Conservation (phyloP, 2,797 vertebrate genomes). For the Pangasius djambal region DNA sequence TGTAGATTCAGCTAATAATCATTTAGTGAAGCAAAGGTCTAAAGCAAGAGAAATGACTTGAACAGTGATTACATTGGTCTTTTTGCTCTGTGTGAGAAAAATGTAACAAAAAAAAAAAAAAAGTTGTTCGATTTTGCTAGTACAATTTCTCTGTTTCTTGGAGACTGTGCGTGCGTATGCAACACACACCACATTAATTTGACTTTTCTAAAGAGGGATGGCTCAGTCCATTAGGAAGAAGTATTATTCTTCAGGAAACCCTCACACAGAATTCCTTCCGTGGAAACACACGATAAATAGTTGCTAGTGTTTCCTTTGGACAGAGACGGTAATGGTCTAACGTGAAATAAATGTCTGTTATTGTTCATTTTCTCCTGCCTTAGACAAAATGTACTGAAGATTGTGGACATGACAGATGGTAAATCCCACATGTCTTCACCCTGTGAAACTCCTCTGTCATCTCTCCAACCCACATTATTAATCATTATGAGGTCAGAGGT, state of each 20-base stretch:
- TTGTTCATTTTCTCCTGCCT: constrained; percentile 37
- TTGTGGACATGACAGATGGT: constrained; percentile 20
- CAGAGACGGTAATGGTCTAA: constrained; percentile 47
- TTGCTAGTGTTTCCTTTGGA: constrained; percentile 56
- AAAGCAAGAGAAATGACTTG: constrained; percentile 25
- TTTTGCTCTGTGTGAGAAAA: background rate
- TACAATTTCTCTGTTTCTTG: constrained; percentile 29
- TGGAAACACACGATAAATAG: constrained; percentile 61
- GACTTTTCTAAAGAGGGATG: constrained; percentile 44
- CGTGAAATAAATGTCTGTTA: constrained; percentile 49
- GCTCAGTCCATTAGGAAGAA: constrained; percentile 55
- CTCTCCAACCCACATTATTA: constrained; percentile 12
- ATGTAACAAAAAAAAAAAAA: background rate
- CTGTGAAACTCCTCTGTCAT: constrained; percentile 7
- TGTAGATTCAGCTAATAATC: background rate
- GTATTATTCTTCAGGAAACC: constrained; percentile 46
- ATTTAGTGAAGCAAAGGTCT: background rate
- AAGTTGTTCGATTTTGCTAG: background rate
- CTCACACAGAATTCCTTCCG: constrained; percentile 50
- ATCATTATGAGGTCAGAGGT: constrained; percentile 19
- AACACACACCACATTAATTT: constrained; percentile 43
- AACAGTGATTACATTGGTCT: background rate
- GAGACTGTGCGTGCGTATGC: constrained; percentile 50
- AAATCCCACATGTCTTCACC: constrained; percentile 19
- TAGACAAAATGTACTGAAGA: constrained; percentile 23